These are phyloP conservation scores for Bryconaethiops microstoma DNA, from an alignment of 2,797 vertebrate species.

Conservation along the genomic window DNA sequence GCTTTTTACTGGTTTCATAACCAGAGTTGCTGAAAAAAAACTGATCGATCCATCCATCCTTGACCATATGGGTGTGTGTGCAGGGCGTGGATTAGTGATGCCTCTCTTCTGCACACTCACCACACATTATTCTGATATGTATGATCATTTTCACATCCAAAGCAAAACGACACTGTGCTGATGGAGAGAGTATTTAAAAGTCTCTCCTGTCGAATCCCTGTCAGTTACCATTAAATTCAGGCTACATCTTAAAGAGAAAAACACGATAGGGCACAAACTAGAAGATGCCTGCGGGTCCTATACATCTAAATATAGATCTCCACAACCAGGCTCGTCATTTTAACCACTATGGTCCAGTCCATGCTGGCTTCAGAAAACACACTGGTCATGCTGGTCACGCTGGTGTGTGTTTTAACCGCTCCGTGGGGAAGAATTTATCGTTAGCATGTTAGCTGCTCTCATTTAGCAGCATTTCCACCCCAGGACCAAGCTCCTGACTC, in stretches of 20 bases:
- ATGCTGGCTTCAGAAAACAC: neutral
- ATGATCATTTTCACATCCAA: neutral
- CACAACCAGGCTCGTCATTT: neutral
- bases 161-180: neutral
- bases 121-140: neutral
- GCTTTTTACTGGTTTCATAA: neutral
- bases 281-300: neutral
- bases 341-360: neutral
- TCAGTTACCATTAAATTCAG: neutral
- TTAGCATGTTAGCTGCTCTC: neutral
- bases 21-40: neutral
- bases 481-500: neutral
- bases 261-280: neutral
- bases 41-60: neutral
- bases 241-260: neutral
- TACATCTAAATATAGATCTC: neutral
- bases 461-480: neutral
- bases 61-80: conserved; percentile 3
- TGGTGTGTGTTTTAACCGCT: no score
- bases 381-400: neutral
- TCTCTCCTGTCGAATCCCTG: neutral
- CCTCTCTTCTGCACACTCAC: conserved; percentile 39
- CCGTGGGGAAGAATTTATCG: no score
- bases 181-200: neutral
- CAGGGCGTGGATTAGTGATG: conserved; percentile 31